Evolutionary conservation across 2,888 invertebrate species (phyloP).

Genomic region (Choreutis nemorana): DNA sequence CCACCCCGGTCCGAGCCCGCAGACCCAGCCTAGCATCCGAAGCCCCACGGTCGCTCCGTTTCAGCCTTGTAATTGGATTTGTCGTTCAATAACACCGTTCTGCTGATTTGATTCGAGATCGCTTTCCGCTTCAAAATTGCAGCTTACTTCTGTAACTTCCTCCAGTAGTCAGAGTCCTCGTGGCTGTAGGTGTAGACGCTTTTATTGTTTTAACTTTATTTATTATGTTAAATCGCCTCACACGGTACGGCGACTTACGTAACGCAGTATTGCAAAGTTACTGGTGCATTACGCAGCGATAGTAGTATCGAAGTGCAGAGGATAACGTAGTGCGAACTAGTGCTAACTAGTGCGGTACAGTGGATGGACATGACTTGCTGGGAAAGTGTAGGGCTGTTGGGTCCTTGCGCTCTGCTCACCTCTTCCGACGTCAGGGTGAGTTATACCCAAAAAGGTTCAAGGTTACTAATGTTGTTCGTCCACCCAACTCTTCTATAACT

Average conservation of each 20-base stretch:
- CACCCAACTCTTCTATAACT: no score
- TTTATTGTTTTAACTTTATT: slow-evolving; percentile 33
- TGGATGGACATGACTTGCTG: slow-evolving; percentile 58
- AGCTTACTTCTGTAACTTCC: slow-evolving; percentile 49
- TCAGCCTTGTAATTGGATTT: slow-evolving; percentile 64
- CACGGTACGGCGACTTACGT: slow-evolving; percentile 44
- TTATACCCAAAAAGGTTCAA: slow-evolving; percentile 17
- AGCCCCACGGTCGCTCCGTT: slow-evolving; percentile 59
- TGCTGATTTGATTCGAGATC: slow-evolving; percentile 54
- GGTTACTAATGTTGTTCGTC: neutral
- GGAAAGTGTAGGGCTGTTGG: slow-evolving; percentile 61
- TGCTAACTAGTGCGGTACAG: slow-evolving; percentile 22
- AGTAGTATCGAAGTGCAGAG: slow-evolving; percentile 26
- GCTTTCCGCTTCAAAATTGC: slow-evolving; percentile 58
- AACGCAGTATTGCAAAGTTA: slow-evolving; percentile 34
- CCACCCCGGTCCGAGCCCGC: slow-evolving; percentile 35
- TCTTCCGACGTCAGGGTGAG: slow-evolving; percentile 60
- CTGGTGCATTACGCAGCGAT: slow-evolving; percentile 43
- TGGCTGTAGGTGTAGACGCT: slow-evolving; percentile 51
- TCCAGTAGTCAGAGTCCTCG: slow-evolving; percentile 27
- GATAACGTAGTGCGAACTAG: slow-evolving; percentile 24
- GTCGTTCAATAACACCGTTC: slow-evolving; percentile 55
- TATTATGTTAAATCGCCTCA: slow-evolving; percentile 24
- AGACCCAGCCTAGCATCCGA: slow-evolving; percentile 50
- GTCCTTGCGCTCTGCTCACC: slow-evolving; percentile 59